These are phyloP conservation scores for Chymomyza fuscimana DNA, from an alignment of 2,888 invertebrate genomes.

Conservation along the genomic window DNA sequence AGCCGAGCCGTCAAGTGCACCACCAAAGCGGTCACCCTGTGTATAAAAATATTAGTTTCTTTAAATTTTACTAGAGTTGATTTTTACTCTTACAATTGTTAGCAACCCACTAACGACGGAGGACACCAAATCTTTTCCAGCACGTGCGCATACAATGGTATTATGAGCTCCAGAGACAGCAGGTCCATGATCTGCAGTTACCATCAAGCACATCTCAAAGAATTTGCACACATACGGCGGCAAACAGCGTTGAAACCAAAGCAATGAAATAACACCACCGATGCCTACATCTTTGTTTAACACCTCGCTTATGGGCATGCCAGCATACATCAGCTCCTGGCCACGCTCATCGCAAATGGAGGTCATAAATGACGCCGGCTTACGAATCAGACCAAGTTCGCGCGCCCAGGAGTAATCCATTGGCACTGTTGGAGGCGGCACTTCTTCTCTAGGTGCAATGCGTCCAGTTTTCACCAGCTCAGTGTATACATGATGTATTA, in stretches of 20 bases:
- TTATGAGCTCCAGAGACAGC: constrained; percentile 99
- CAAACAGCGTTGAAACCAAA: constrained; percentile 99
- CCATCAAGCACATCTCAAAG: constrained; percentile 99
- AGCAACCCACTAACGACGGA: constrained; percentile 96
- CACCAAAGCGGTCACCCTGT: constrained; percentile 98
- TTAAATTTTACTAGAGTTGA: neutral
- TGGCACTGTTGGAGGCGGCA: constrained; percentile 99
- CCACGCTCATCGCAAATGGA: constrained; percentile 99
- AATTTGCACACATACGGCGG: constrained; percentile 97
- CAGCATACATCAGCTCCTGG: constrained; percentile 97
- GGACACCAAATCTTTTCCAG: constrained; percentile 98
- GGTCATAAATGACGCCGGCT: constrained; percentile 99
- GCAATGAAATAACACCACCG: constrained; percentile 96
- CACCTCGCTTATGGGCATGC: constrained; percentile 93
- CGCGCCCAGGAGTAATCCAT: constrained; percentile 99
- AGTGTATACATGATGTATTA: constrained; percentile 87
- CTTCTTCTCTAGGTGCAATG: constrained; percentile 93
- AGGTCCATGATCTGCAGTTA: constrained; percentile 99
- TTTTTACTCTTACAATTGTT: constrained; percentile 89
- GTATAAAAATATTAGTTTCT: neutral
- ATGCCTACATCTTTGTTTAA: constrained; percentile 97
- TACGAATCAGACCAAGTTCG: constrained; percentile 97
- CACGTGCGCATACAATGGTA: constrained; percentile 97
- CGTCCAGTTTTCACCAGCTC: constrained; percentile 89
- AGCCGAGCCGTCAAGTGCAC: constrained; percentile 98